Evolutionary conservation across 2,888 invertebrate species (phyloP).

Genomic region (Blastobasis lacticolella): DNA sequence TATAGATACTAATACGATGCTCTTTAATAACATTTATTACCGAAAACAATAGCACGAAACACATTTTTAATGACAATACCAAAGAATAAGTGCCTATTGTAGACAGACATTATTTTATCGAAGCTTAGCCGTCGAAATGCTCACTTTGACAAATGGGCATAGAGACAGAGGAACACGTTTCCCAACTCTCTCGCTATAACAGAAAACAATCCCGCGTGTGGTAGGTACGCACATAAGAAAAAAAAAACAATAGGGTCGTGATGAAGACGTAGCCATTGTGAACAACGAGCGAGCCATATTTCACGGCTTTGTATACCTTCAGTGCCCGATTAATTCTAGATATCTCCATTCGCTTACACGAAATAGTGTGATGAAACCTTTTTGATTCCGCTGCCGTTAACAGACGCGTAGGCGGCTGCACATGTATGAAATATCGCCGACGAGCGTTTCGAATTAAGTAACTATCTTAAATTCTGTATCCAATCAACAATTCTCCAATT

Average conservation of each 20-base stretch:
- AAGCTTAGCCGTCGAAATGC: slow-evolving; percentile 25
- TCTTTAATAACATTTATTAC: too few relatives aligned
- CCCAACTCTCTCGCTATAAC: slow-evolving; percentile 50
- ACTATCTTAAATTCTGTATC: background rate
- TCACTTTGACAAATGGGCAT: slow-evolving; percentile 46
- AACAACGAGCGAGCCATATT: slow-evolving; percentile 68
- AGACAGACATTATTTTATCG: slow-evolving; percentile 27
- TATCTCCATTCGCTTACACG: slow-evolving; percentile 69
- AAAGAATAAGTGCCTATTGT: too few relatives aligned
- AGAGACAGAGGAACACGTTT: slow-evolving; percentile 57
- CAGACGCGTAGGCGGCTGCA: slow-evolving; percentile 47
- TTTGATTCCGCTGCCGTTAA: slow-evolving; percentile 52
- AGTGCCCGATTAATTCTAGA: slow-evolving; percentile 72
- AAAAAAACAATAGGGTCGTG: slow-evolving; percentile 70
- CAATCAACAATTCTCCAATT: too few relatives aligned
- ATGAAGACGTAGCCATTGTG: slow-evolving; percentile 75
- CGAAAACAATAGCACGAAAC: too few relatives aligned
- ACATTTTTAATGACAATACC: too few relatives aligned
- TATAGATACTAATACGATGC: too few relatives aligned
- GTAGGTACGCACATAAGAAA: slow-evolving; percentile 45
- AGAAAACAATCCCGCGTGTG: slow-evolving; percentile 66
- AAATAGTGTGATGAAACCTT: slow-evolving; percentile 68
- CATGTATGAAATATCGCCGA: slow-evolving; percentile 26
- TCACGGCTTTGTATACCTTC: slow-evolving; percentile 69
- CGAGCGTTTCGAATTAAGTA: slow-evolving; percentile 17